Evolutionary conservation across 2,113 vertebrate species (phyloP).

Genomic region (Gnathonemus longibarbis): DNA sequence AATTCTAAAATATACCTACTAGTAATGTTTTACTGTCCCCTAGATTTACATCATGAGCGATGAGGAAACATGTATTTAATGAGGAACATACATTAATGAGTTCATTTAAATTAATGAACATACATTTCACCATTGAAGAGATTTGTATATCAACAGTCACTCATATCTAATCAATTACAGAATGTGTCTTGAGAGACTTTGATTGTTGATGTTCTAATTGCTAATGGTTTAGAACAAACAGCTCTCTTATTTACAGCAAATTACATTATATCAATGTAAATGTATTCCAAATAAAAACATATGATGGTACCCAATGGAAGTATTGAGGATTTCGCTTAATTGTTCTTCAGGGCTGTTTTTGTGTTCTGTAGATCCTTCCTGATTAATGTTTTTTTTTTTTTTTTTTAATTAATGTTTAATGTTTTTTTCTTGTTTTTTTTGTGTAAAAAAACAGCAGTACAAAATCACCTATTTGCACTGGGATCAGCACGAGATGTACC

Average conservation of each 20-base stretch:
- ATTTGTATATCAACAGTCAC: neutral
- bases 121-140: neutral
- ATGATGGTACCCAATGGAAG: neutral
- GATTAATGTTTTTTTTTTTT: neutral
- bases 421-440: neutral
- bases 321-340: neutral
- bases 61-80: neutral
- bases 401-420: no score
- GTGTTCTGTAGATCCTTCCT: neutral
- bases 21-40: neutral
- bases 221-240: neutral
- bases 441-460: neutral
- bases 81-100: neutral
- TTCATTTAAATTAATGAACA: neutral
- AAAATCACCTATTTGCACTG: neutral
- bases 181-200: neutral
- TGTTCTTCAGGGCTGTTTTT: neutral
- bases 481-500: neutral
- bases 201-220: neutral
- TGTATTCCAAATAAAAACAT: neutral
- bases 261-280: neutral
- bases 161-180: neutral
- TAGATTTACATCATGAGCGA: neutral
- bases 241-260: neutral
- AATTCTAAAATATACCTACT: neutral